Evolutionary conservation across 2,113 vertebrate genomes (phyloP).

Genomic region (Xenotilapia caudafasciata): DNA sequence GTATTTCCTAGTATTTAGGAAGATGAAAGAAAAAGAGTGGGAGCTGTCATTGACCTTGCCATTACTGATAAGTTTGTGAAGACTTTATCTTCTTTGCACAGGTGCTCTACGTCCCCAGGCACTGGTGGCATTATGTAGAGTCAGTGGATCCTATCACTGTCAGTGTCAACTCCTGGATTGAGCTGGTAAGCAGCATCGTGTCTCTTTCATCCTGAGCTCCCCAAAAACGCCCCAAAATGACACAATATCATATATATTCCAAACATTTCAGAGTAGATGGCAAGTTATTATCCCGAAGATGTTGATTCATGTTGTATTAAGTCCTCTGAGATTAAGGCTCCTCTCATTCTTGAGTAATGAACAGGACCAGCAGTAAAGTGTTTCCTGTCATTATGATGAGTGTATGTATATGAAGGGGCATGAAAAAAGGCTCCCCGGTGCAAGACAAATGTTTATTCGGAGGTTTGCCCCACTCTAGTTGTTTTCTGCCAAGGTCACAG

Average conservation of each 20-base stretch:
- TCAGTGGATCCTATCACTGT: conserved; percentile 87
- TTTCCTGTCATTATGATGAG: conserved; percentile 28
- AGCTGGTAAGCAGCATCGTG: conserved; percentile 74
- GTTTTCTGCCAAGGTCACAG: conserved; percentile 6
- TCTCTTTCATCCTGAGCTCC: not conserved
- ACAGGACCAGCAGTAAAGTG: not conserved
- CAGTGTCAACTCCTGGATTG: conserved; percentile 95
- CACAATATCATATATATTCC: not conserved
- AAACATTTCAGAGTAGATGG: not conserved
- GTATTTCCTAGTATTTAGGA: not conserved
- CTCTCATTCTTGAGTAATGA: conserved; percentile 27
- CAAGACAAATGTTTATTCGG: conserved; percentile 12
- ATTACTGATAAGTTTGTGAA: not conserved
- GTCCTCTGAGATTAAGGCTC: not conserved
- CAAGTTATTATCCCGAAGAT: not conserved
- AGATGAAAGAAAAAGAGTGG: not conserved
- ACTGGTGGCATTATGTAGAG: conserved; percentile 98
- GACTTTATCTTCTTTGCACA: conserved; percentile 40
- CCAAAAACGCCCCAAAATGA: not conserved
- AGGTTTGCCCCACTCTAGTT: not conserved
- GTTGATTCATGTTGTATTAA: not conserved
- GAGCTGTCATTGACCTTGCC: not conserved
- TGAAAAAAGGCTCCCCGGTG: not conserved
- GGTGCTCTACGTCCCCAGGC: conserved; percentile 91
- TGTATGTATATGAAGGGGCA: not conserved